These are phyloP conservation scores for Leptocoma aspasia DNA, from an alignment of 2,113 vertebrate species.

Conservation along the genomic window DNA sequence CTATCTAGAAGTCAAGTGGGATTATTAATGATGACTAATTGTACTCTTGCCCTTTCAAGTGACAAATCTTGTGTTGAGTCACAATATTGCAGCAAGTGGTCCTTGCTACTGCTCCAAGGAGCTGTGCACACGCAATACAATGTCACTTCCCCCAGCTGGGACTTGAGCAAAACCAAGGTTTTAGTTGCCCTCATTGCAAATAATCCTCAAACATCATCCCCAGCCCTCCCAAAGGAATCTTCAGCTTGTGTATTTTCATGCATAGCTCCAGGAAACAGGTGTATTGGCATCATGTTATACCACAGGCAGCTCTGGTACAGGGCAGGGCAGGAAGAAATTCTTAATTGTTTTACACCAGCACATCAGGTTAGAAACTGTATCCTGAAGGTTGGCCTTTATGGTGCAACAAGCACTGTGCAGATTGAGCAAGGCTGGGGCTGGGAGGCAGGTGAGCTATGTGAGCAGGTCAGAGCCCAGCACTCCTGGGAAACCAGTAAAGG, in stretches of 20 bases:
- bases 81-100: neutral
- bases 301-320: neutral
- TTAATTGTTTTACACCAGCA: neutral
- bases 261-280: neutral
- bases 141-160: fast-evolving
- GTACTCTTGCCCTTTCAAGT: neutral
- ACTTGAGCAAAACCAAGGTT: neutral
- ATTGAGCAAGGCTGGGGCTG: neutral
- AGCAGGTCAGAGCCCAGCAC: neutral
- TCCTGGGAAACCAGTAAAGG: neutral
- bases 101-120: neutral
- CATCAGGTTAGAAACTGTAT: neutral
- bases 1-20: neutral
- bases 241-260: neutral
- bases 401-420: neutral
- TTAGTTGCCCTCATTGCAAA: neutral
- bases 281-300: neutral
- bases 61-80: neutral
- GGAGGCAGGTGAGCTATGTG: neutral
- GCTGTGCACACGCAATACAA: neutral
- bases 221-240: neutral
- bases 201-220: neutral
- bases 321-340: neutral
- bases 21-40: neutral
- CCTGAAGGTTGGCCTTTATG: neutral